These are phyloP conservation scores for Peromyscus aztecus DNA, from an alignment of 2,797 vertebrate genomes.

Conservation along the genomic window DNA sequence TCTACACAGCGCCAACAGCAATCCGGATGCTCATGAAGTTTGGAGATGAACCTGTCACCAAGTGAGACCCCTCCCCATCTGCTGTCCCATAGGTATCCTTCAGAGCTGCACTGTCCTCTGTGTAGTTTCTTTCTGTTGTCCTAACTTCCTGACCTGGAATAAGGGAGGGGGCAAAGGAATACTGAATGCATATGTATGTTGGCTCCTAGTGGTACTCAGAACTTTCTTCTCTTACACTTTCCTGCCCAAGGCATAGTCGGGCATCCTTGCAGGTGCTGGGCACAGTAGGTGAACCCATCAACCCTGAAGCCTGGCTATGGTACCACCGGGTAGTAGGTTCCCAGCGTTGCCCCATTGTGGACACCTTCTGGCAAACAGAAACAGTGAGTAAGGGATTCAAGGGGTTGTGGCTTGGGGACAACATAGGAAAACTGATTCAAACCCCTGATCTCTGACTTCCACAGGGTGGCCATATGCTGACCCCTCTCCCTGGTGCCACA, in stretches of 20 bases:
- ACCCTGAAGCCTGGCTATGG: slow-evolving; percentile 99
- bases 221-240: slow-evolving; percentile 43
- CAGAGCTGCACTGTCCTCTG: slow-evolving; percentile 35
- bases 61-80: slow-evolving; percentile 88
- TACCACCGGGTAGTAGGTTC: slow-evolving; percentile 96
- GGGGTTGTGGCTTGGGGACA: slow-evolving; percentile 46
- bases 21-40: slow-evolving; percentile 98
- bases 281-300: slow-evolving; percentile 97
- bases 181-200: not conserved
- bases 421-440: slow-evolving; percentile 49
- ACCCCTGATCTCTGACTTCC: slow-evolving; percentile 59
- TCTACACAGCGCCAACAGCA: slow-evolving; percentile 98
- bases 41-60: slow-evolving; percentile 95
- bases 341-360: slow-evolving; percentile 94
- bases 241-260: slow-evolving; percentile 91
- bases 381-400: slow-evolving; percentile 89
- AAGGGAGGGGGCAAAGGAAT: not conserved
- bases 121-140: slow-evolving; percentile 32
- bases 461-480: slow-evolving; percentile 97
- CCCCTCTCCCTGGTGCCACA: slow-evolving; percentile 95
- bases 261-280: slow-evolving; percentile 95
- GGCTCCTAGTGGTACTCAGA: slow-evolving; percentile 58
- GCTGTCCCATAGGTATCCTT: not conserved
- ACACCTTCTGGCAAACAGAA: slow-evolving; percentile 99
- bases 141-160: not conserved